Evolutionary conservation across 2,113 vertebrate genomes (phyloP), one percentile per base, ranked within the genome.

Genomic region (Odobenus rosmarus): DNA sequence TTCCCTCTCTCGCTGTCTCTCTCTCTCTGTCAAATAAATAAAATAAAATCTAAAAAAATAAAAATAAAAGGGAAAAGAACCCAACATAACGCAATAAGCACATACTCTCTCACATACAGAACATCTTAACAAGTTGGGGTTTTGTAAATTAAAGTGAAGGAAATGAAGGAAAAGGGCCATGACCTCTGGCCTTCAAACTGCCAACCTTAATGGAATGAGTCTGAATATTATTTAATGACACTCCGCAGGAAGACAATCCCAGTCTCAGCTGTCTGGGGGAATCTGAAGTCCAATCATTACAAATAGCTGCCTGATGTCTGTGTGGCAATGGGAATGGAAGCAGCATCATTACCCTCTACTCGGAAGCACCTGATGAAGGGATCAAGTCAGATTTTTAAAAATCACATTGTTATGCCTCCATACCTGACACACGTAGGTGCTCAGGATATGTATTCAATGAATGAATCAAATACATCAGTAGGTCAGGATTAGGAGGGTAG

Each of bases 181-280:
- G 39, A 53, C 57, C 23, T 87, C 46, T 86, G 62, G 53, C 13
- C 61, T 93, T 93, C 55, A 84, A 64, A 88, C 18, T 36, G 28
- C 26, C 46, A 88, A 74, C 24, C 51, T 96, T 77, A 36, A 33
- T 87, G 24, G 57, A 80, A 53, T 80, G 26, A 51, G 1, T 92
- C 85, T 92, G 95, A 92, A 49, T 67, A 77, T 23, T 62, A 93
- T 79, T 94, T 69, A 72, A 46, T 79, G 67, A 79, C 79, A 69
- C 23, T 93, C 3, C 26, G 16, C 39, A 90, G 36, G 33, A 59
- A 90, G 81, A 94, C 77, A 81, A 72, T 71, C 7, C 23, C 53
- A 46, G 5, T 36, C n/a, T 88, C 10, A 55, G 36, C 69, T 93
- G 80, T 4, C 39, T 88, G 93, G 23, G 67, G 36, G 61, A 64